Evolutionary conservation across 1,140 invertebrate genomes (phyloP), one percentile per base, ranked within the genome.

Genomic region (Drosophila arawakana): DNA sequence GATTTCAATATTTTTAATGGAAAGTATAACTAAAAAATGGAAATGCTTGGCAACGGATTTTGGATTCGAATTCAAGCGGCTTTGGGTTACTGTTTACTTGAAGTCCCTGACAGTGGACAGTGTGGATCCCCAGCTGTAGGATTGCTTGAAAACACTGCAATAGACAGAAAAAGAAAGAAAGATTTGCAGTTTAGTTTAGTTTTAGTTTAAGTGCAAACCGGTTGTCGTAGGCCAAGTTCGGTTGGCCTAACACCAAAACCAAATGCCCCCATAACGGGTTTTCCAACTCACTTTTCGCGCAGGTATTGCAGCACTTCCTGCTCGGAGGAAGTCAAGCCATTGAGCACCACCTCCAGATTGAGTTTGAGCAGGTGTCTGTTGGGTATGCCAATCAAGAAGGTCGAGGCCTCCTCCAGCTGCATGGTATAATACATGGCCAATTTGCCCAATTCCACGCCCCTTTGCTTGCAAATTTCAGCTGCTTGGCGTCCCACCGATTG

Each of bases 301-400:
- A 96, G 83, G 67, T 95, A 93, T 43, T 93, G 73, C 3, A 96
- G 90, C 5, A 95, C 79, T 79, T 92, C 76, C 80, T 94, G 93
- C 89, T 97, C 96, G 34, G 94, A 91, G 1, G 94, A 91, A 1
- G 90, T 95, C 10, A 97, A 92, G 0, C 95, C 95, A 57, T 94
- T 92, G 7, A 92, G 90, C 1, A 94, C 73, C 0, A 95, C 93
- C 18, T 95, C 92, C 25, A 97, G 73, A 80, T 96, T 96, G 18
- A 93, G 93, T 2, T 94, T 71, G n/a, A 97, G 83, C 59, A 96
- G 92, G 1, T 93, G 81, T 1, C 92, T 88, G 78, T 92, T 95
- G 91, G 95, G 95, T 91, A 96, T 96, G 15, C 96, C 96, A 66
- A 96, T 93, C 7, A 97, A 81, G 85, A 95, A 94, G 1, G 95